Evolutionary conservation across 2,888 invertebrate genomes (phyloP), one percentile per base, ranked within the genome.

Genomic region (Hetaerina titia): DNA sequence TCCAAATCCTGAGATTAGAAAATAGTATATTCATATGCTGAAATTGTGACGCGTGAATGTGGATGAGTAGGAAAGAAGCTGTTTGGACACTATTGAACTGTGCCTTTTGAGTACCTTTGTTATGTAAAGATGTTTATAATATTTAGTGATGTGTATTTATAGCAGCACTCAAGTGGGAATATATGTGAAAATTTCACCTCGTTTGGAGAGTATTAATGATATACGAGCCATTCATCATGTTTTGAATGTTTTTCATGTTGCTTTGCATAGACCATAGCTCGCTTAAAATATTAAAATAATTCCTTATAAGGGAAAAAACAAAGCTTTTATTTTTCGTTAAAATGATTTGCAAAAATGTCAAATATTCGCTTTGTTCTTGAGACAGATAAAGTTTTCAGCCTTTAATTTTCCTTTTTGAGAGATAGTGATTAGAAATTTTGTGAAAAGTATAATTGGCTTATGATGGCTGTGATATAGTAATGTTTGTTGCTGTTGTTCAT

Each of bases 51-150:
- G 92, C 56, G 8, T 81, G 74, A 56, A 22, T 56, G 92, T 92
- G 69, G 25, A 92, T 45, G 92, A 92, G 56, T 31, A 56, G 45
- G 56, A 22, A 69, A n/a, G 69, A 64, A 64, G 64, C n/a, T 69
- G n/a, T n/a, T 19, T 56, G 56, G 69, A 64, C 69, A 69, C 56
- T 92, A 56, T 56, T 92, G 92, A 69, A 64, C 19, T 92, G 92
- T 92, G 92, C 92, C 92, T 92, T 92, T 74, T 92, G 69, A 92
- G 56, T 92, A 69, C 92, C 74, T 56, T 69, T 92, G 92, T 74
- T 92, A 92, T 92, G 69, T 74, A 92, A 92, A 92, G 92, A 56
- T 57, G 92, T 92, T 64, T 92, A 92, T 92, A 92, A 92, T 92
- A 69, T 56, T 45, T 56, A 45, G 92, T 64, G 69, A n/a, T 92